phyloP scores from a whole-genome alignment of 2,888 invertebrate species.

The Craniophora ligustri region DNA sequence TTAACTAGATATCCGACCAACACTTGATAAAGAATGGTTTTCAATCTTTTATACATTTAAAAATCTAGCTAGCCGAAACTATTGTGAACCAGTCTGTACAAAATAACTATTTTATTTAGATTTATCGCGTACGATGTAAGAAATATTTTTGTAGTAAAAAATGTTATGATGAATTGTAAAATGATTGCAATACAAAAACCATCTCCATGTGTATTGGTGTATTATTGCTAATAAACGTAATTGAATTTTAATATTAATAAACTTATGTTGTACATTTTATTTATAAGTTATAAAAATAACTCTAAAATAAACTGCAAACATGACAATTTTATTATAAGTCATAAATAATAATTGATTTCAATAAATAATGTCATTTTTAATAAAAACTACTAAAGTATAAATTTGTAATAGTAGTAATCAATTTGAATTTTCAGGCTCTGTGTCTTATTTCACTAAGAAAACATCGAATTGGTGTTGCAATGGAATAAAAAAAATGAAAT shows the following conservation, averaged over 20 bases:
- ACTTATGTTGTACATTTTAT: slow-evolving; percentile 32
- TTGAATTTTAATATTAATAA: slow-evolving; percentile 20
- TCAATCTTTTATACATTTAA: slow-evolving; percentile 24
- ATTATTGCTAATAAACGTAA: slow-evolving; percentile 27
- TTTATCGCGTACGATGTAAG: slow-evolving; percentile 37
- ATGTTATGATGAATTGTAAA: slow-evolving; percentile 28
- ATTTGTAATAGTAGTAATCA: no score
- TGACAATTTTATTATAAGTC: slow-evolving; percentile 26
- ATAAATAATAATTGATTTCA: slow-evolving; percentile 54
- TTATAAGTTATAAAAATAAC: slow-evolving; percentile 16
- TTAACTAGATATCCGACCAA: slow-evolving; percentile 43
- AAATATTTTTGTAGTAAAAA: slow-evolving; percentile 46
- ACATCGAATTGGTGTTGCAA: slow-evolving; percentile 8
- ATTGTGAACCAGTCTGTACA: slow-evolving; percentile 44
- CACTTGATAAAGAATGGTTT: slow-evolving; percentile 30
- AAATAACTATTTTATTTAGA: slow-evolving; percentile 42
- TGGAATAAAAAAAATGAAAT: slow-evolving; percentile 7
- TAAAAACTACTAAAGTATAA: slow-evolving; percentile 37
- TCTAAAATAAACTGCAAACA: slow-evolving; percentile 31
- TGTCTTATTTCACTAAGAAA: slow-evolving; percentile 1
- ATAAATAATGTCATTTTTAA: slow-evolving; percentile 48
- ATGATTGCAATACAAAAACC: slow-evolving; percentile 33
- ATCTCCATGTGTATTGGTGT: slow-evolving; percentile 31
- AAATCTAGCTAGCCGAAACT: slow-evolving; percentile 46
- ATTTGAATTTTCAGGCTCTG: background rate